Evolutionary conservation across 2,888 invertebrate species (phyloP).

Genomic region (Hypomecis atomaria): DNA sequence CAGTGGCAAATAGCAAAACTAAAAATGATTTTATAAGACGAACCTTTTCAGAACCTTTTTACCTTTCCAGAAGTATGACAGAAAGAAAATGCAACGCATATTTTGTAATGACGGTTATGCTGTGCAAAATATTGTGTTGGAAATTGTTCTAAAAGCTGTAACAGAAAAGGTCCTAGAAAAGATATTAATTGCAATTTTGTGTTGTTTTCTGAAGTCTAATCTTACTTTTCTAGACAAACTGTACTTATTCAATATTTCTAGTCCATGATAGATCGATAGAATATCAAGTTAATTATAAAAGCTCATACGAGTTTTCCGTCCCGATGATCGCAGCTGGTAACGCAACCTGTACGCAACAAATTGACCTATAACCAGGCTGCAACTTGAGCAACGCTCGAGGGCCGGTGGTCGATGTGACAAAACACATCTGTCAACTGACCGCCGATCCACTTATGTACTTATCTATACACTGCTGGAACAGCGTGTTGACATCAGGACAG

Average conservation of each 20-base stretch:
- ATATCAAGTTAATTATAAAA: slow-evolving; percentile 11
- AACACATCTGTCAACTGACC: slow-evolving; percentile 71
- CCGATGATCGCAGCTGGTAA: slow-evolving; percentile 31
- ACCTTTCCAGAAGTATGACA: too few species aligned
- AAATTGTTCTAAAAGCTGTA: too few species aligned
- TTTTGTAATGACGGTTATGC: too few species aligned
- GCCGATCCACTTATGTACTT: slow-evolving; percentile 61
- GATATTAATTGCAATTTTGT: too few species aligned
- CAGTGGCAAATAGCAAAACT: too few species aligned
- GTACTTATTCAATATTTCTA: too few species aligned
- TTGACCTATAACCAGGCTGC: slow-evolving; percentile 53
- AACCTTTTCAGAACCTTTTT: too few species aligned
- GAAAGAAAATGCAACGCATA: too few species aligned
- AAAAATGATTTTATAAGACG: too few species aligned
- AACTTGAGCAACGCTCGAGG: slow-evolving; percentile 55
- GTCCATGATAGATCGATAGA: background rate
- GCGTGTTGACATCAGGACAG: background rate
- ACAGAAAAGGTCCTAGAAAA: too few species aligned
- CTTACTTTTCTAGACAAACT: background rate
- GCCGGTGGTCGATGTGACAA: slow-evolving; percentile 62
- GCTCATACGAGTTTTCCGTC: slow-evolving; percentile 20
- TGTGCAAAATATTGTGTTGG: too few species aligned
- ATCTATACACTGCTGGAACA: slow-evolving; percentile 1
- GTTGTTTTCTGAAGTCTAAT: background rate
- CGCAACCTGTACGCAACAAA: slow-evolving; percentile 45